Conservation (phyloP, 1,140 invertebrate species). For the Drosophila pallidifrons region DNA sequence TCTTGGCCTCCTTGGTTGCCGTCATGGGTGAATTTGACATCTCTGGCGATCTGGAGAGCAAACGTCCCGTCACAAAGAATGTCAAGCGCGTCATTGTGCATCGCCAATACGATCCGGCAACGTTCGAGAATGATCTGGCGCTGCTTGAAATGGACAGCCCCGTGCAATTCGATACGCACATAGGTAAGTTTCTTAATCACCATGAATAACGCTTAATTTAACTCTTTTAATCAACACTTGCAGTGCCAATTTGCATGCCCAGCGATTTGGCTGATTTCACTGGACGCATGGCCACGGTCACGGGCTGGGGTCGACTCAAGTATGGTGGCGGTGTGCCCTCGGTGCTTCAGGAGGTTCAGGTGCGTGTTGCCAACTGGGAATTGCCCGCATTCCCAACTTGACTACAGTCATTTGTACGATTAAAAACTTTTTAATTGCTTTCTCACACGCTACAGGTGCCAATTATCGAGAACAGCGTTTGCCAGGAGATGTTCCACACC, state of each 20-base stretch:
- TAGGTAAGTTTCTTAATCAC: constrained; percentile 86
- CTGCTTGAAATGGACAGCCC: constrained; percentile 93
- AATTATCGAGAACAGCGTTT: constrained; percentile 95
- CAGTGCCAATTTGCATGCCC: constrained; percentile 96
- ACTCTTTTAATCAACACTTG: constrained; percentile 42
- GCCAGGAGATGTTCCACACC: constrained; percentile 97
- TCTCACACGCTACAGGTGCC: constrained; percentile 88
- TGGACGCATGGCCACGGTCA: constrained; percentile 93
- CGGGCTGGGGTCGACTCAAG: constrained; percentile 90
- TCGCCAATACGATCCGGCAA: constrained; percentile 93
- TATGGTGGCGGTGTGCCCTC: constrained; percentile 94
- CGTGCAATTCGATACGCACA: constrained; percentile 93
- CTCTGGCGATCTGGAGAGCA: constrained; percentile 92
- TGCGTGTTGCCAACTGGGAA: constrained; percentile 50
- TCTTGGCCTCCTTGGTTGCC: constrained; percentile 94
- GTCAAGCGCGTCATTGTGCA: constrained; percentile 95
- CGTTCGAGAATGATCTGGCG: constrained; percentile 96
- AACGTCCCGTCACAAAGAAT: constrained; percentile 91
- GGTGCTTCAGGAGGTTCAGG: constrained; percentile 94
- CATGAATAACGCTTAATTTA: neutral
- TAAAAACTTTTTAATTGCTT: constrained; percentile 21
- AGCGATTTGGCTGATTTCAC: constrained; percentile 92
- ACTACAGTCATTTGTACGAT: neutral
- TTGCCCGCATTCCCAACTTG: neutral
- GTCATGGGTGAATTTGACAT: constrained; percentile 97